Evolutionary conservation across 2,797 vertebrate species (phyloP).

Genomic region (Poeciliopsis gracilis): DNA sequence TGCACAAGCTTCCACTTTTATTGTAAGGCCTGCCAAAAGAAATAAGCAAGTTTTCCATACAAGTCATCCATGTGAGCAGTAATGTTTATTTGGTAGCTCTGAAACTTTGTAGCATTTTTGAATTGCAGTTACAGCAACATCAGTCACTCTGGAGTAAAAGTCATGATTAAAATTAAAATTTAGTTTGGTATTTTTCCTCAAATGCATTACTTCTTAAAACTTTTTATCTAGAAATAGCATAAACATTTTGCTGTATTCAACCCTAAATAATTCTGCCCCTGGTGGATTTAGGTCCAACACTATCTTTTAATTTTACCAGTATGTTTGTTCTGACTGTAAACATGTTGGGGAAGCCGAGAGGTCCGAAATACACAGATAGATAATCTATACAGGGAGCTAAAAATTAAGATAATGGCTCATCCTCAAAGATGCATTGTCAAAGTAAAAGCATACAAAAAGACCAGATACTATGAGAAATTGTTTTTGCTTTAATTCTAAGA

Average conservation of each 20-base stretch:
- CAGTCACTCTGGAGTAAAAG: not conserved
- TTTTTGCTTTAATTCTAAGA: not conserved
- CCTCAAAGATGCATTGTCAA: not conserved
- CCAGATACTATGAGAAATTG: not conserved
- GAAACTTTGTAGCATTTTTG: constrained; percentile 16
- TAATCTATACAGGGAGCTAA: not conserved
- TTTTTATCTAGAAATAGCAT: not conserved
- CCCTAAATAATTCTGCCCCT: not conserved
- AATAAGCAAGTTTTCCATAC: constrained; percentile 42
- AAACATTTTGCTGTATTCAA: not conserved
- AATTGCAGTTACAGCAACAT: not conserved
- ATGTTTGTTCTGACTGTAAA: not conserved
- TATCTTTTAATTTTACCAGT: not conserved
- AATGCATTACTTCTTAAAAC: not conserved
- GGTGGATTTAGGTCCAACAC: not conserved
- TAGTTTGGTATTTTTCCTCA: not conserved
- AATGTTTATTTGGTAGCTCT: constrained; percentile 30
- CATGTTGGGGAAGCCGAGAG: not conserved
- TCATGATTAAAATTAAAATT: not conserved
- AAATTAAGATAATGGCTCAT: not conserved
- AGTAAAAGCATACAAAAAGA: not conserved
- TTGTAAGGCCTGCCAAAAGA: constrained; percentile 63
- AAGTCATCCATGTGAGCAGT: constrained; percentile 37
- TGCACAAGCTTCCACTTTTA: constrained; percentile 58
- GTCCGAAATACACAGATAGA: not conserved